phyloP scores from a whole-genome alignment of 2,113 vertebrate genomes.

The Psophia crepitans region DNA sequence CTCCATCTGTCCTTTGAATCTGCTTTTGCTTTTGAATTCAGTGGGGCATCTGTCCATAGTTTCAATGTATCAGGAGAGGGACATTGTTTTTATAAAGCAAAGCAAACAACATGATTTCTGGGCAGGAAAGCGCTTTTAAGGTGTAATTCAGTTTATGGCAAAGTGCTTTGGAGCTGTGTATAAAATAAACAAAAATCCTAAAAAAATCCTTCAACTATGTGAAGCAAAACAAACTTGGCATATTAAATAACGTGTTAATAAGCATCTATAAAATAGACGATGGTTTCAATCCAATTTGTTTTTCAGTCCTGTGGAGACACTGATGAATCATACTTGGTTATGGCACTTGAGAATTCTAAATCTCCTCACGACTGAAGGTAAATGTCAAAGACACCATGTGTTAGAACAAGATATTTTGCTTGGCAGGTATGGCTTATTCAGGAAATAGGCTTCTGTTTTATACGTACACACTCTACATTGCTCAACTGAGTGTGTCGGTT shows the following conservation, averaged over 20 bases:
- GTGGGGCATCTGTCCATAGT: not conserved
- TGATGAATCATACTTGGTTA: not conserved
- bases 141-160: not conserved
- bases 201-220: not conserved
- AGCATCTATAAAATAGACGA: not conserved
- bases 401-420: not conserved
- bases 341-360: not conserved
- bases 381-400: slow-evolving; percentile 32
- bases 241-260: not conserved
- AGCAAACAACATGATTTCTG: not conserved
- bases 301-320: not conserved
- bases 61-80: not conserved
- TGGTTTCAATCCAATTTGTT: not conserved
- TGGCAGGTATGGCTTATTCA: slow-evolving; percentile 16
- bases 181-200: not conserved
- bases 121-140: not conserved
- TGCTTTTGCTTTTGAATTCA: not conserved
- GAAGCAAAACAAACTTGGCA: not conserved
- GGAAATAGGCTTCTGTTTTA: not conserved
- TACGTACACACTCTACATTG: not conserved
- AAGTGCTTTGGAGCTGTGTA: not conserved
- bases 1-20: not conserved
- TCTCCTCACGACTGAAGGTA: slow-evolving; percentile 14
- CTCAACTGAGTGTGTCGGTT: not conserved
- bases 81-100: not conserved